Evolutionary conservation across 2,113 vertebrate genomes (phyloP), one percentile per base, ranked within the genome.

Genomic region (Scophthalmus maximus): DNA sequence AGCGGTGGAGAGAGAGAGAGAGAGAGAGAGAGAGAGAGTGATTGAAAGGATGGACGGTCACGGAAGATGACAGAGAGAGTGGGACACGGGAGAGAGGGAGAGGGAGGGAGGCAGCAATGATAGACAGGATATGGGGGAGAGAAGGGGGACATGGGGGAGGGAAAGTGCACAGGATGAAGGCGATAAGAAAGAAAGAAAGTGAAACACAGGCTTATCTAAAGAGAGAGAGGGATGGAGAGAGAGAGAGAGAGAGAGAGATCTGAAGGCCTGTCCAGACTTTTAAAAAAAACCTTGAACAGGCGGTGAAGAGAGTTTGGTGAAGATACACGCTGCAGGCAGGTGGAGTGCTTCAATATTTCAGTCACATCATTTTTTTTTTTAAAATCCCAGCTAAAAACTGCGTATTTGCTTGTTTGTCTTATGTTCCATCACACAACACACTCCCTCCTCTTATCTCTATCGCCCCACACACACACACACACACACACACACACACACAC

Each of bases 271-370:
- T 64, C 67, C 75, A 75, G 77, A 81, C 77, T 87, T 78, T 67
- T 47, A 12, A 18, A 42, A 77, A 91, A 73, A 79, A 26, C 32
- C 46, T 70, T 27, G 40, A 20, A 85, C 86, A 82, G 87, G 55
- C 79, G 85, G 53, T 61, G 50, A 69, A 52, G 51, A 66, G 84
- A 71, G 81, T 73, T 53, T 72, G 70, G 36, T 30, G 47, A 50
- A 82, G 68, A 68, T 68, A 77, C 40, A 64, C 3, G 56, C 77
- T 76, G 62, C 67, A 67, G 59, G 86, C 79, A 83, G 82, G 67
- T 74, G 36, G n/a, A 82, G 68, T 10, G 68, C 76, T 89, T 86
- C 83, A 90, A 85, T 86, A 83, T 90, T 86, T 83, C 62, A 82
- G 50, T 59, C 50, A 56, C 73, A 85, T 88, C 22, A 85, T 85